phyloP scores from a whole-genome alignment of 37 sponge, comb jelly and placozoan genomes.

The Cladorhizidae sp. region DNA sequence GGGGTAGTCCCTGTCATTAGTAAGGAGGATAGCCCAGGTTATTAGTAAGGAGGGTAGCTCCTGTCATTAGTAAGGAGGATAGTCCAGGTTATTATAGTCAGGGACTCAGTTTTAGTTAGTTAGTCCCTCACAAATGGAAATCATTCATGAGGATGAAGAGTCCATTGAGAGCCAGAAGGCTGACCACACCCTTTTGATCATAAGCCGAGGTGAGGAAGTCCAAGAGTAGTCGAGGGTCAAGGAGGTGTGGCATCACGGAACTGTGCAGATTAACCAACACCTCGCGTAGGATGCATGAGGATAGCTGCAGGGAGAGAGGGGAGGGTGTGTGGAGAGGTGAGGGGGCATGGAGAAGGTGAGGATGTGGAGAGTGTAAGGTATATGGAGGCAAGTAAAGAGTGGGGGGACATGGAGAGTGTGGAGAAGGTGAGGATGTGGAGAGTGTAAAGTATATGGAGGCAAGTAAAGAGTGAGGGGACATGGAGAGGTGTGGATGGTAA shows the following conservation, averaged over 20 bases:
- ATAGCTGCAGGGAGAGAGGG: conserved; percentile 24
- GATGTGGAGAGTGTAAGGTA: too few relatives aligned
- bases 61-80: conserved; percentile 9
- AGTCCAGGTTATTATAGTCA: not conserved
- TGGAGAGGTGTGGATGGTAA: too few relatives aligned
- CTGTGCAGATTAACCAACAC: conserved; percentile 78
- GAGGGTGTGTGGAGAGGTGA: not conserved
- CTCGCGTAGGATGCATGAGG: conserved; percentile 21
- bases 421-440: too few relatives aligned
- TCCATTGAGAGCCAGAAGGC: conserved; percentile 94
- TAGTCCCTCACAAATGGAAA: conserved; percentile 93
- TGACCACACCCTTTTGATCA: conserved; percentile 84
- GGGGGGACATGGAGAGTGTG: too few relatives aligned
- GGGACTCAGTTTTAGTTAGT: too few relatives aligned
- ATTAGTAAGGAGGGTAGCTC: conserved; percentile 85
- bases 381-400: too few relatives aligned
- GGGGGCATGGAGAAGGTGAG: not conserved
- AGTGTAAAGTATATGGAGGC: too few relatives aligned
- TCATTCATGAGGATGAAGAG: conserved; percentile 92
- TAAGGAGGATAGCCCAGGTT: not conserved
- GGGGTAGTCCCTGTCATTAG: too few relatives aligned
- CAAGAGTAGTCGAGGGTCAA: conserved; percentile 84
- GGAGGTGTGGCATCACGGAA: conserved; percentile 89
- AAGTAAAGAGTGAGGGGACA: too few relatives aligned
- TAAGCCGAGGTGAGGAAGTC: conserved; percentile 93